A percentile compares a stretch with the other conserved stretches of the same genome.
Evolutionary conservation across 2,888 invertebrate genomes (phyloP).

Genomic region (Calliphora vomitoria): DNA sequence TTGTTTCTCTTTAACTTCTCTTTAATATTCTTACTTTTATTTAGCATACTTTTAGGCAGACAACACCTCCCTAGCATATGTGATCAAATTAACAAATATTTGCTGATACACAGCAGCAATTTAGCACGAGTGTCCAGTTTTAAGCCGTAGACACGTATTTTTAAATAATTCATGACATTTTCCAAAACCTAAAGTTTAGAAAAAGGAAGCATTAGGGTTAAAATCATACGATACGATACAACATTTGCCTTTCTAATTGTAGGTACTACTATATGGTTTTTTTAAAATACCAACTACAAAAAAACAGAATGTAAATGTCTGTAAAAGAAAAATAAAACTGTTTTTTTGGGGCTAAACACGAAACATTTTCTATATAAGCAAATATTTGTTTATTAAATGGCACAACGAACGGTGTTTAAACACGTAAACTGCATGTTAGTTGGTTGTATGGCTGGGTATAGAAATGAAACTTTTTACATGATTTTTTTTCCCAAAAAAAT

Average conservation of each 20-base stretch:
- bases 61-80: too few species aligned
- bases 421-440: conserved; percentile 69
- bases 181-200: too few species aligned
- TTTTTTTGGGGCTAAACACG: conserved; percentile 49
- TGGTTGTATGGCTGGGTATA: conserved; percentile 3
- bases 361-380: conserved; percentile 33
- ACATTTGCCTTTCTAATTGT: conserved; percentile 53
- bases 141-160: too few species aligned
- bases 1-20: too few species aligned
- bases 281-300: conserved; percentile 38
- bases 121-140: too few species aligned
- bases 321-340: conserved; percentile 21
- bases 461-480: not conserved
- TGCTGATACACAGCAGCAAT: too few species aligned
- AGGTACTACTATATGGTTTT: conserved; percentile 8
- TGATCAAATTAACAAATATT: too few species aligned
- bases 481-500: conserved; percentile 12
- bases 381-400: conserved; percentile 65
- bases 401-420: conserved; percentile 61
- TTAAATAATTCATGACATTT: too few species aligned
- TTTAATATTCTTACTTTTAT: too few species aligned
- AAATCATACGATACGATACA: not conserved
- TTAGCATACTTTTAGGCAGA: too few species aligned
- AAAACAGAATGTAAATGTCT: conserved; percentile 38
- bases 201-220: conserved; percentile 9